Evolutionary conservation across 2,888 invertebrate genomes (phyloP).

Genomic region (Balanococcus diminutus): DNA sequence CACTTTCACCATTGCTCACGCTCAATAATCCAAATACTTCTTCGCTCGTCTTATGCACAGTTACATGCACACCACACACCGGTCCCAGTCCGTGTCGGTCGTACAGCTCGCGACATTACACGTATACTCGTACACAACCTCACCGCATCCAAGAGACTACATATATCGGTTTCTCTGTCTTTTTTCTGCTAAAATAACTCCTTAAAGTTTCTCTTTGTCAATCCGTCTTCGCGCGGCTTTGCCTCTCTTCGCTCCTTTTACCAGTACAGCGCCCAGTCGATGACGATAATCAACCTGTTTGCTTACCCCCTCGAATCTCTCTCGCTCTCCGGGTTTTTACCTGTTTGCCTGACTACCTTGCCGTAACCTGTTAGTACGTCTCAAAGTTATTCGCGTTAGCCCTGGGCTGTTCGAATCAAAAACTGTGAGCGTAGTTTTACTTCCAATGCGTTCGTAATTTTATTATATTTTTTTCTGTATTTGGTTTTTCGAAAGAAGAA

Average conservation of each 20-base stretch:
- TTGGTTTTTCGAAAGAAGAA: background rate
- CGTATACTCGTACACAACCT: background rate
- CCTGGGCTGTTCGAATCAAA: conserved; percentile 53
- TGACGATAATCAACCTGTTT: conserved; percentile 51
- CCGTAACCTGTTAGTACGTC: conserved; percentile 53
- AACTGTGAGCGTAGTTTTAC: conserved; percentile 46
- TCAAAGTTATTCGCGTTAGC: conserved; percentile 50
- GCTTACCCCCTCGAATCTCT: conserved; percentile 48
- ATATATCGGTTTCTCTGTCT: conserved; percentile 45
- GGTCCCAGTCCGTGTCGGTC: background rate
- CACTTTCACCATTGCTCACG: conserved; percentile 50
- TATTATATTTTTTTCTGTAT: background rate
- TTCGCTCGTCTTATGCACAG: background rate
- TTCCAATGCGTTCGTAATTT: conserved; percentile 45
- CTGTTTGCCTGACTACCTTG: conserved; percentile 49
- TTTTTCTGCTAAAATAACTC: conserved; percentile 38
- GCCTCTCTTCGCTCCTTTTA: background rate
- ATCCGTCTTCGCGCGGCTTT: conserved; percentile 33
- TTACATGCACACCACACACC: background rate
- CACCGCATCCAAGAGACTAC: background rate
- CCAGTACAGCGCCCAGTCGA: background rate
- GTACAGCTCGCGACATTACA: background rate
- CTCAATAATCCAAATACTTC: conserved; percentile 46
- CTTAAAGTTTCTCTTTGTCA: conserved; percentile 50
- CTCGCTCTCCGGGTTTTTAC: background rate